phyloP scores from a whole-genome alignment of 2,113 vertebrate species.

The Apodemus sylvaticus region DNA sequence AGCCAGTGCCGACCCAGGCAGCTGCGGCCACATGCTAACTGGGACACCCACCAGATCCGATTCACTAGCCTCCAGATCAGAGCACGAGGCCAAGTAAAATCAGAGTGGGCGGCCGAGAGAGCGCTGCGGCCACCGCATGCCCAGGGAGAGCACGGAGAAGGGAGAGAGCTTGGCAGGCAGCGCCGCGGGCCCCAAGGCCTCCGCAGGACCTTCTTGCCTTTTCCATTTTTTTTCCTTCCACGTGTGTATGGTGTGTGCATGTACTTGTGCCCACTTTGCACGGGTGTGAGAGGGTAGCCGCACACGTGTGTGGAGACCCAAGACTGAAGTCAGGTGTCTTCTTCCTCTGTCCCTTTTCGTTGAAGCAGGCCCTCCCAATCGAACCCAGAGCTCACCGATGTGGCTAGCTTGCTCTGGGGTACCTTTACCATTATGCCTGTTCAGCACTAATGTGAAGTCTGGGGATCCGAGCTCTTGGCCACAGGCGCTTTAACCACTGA shows the following conservation, averaged over 20 bases:
- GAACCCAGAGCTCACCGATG: neutral
- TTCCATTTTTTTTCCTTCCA: neutral
- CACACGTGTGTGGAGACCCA: neutral
- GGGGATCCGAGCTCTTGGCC: neutral
- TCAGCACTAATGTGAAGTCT: neutral
- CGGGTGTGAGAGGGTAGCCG: too few species aligned
- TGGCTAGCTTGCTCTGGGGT: neutral
- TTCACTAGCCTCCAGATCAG: constrained; percentile 57
- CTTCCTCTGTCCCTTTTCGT: neutral
- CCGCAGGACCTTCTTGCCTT: too few species aligned
- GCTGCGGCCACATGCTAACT: constrained; percentile 62
- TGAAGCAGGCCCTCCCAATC: neutral
- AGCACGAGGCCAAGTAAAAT: constrained; percentile 54
- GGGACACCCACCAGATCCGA: constrained; percentile 65
- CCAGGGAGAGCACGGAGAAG: neutral
- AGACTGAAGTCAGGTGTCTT: neutral
- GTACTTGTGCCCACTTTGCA: too few species aligned
- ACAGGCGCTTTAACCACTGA: too few species aligned
- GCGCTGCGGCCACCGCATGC: constrained; percentile 54
- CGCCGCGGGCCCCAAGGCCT: neutral
- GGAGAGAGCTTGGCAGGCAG: neutral
- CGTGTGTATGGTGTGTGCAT: neutral
- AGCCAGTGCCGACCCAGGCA: neutral
- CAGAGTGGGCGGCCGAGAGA: constrained; percentile 76
- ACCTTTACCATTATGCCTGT: neutral